Evolutionary conservation across 2,888 invertebrate species (phyloP), one percentile per base, ranked within the genome.

Genomic region (Caenorhabditis uteleia): DNA sequence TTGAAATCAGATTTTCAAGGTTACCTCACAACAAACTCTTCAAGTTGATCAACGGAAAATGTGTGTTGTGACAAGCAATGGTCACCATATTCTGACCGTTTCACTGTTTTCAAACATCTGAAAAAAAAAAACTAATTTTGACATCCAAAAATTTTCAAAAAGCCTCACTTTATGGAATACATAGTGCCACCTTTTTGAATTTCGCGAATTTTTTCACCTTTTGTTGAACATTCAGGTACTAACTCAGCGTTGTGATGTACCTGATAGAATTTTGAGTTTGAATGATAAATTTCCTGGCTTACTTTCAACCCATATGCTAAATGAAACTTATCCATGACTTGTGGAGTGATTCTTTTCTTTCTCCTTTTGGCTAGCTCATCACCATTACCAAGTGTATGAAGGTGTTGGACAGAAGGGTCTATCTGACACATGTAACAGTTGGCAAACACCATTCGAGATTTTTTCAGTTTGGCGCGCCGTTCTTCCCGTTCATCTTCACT

Each of bases 361-460:
- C 48, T 47, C 18, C 42, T 6, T 25, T 53, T 53, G 27, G 45
- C 55, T n/a, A 66, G 40, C 23, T 55, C 48, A 7, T 18, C 34
- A 31, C 70, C 68, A 39, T 70, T 73, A 7, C 75, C 75, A 4
- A 75, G 55, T 2, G 75, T 75, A 53, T 75, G 75, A 14, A 75
- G 58, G 31, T 75, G 75, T 43, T 75, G 75, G 10, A 53, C 58
- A 8, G 69, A 47, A 1, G 75, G 73, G 18, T 73, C 75, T 12
- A 70, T 51, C 44, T 71, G 75, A 33, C 75, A 75, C 68, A 68
- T 62, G 39, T 64, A 71, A 38, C 75, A 75, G 51, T 75, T 68
- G 7, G 70, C 70, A 39, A 73, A 75, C 36, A 73, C 60, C 53
- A 55, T 39, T 0, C 57, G 51, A 0, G 49, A 51, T 23, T 57